A percentile compares a stretch with the other conserved stretches of the same genome.
Evolutionary conservation across 2,113 vertebrate genomes (phyloP).

Genomic region (Nesogale talazaci): DNA sequence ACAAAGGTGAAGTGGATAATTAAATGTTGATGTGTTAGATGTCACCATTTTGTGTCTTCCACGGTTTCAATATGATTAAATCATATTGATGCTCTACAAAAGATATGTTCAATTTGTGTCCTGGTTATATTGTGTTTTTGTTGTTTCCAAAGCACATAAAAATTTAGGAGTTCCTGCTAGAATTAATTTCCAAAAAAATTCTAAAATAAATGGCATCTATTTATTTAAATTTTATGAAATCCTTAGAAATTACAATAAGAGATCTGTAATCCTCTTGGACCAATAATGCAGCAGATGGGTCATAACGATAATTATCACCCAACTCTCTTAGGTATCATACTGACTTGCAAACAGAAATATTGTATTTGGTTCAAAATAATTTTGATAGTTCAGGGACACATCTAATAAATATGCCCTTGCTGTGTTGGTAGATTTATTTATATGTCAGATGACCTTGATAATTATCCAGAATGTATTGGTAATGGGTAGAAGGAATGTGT

Average conservation of each 20-base stretch:
- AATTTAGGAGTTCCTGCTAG: not conserved
- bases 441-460: not conserved
- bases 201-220: not conserved
- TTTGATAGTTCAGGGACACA: not conserved
- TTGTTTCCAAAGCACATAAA: not conserved
- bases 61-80: constrained; percentile 19
- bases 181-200: not conserved
- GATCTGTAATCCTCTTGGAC: not conserved
- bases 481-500: not conserved
- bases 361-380: not conserved
- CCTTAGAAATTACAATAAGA: not conserved
- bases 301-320: not conserved
- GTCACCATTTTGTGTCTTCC: constrained; percentile 39
- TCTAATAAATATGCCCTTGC: not conserved
- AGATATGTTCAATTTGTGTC: not conserved
- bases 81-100: not conserved
- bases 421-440: not conserved
- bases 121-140: too few relatives aligned
- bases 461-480: not conserved
- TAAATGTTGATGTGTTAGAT: constrained; percentile 45
- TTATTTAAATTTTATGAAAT: not conserved
- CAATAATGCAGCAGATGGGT: not conserved
- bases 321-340: not conserved
- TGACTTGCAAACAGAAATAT: not conserved
- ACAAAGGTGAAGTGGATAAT: constrained; percentile 66